A percentile compares a stretch with the other conserved stretches of the same genome.
These are phyloP conservation scores for Schrankia costaestrigalis DNA, from an alignment of 2,888 invertebrate species.

Conservation along the genomic window DNA sequence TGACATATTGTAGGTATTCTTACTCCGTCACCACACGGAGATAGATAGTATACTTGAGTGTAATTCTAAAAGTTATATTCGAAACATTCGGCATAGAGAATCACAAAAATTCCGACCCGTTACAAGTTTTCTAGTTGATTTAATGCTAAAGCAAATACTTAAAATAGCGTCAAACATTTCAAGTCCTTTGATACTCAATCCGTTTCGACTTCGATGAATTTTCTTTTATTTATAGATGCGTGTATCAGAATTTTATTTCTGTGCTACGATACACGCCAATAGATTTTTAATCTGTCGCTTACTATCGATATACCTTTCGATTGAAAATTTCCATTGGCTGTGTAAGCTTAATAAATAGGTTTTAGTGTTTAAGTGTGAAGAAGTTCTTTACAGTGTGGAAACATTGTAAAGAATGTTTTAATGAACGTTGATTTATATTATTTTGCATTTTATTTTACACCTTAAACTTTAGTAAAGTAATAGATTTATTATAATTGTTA, in stretches of 20 bases:
- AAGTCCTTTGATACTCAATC: slow-evolving; percentile 33
- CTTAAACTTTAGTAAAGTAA: too few relatives aligned
- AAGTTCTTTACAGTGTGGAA: too few relatives aligned
- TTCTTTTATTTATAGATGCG: slow-evolving; percentile 26
- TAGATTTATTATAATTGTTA: too few relatives aligned
- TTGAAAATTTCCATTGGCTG: background rate
- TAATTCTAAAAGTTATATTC: too few relatives aligned
- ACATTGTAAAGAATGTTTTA: too few relatives aligned
- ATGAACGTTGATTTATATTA: too few relatives aligned
- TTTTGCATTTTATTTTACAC: too few relatives aligned
- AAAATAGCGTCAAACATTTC: slow-evolving; percentile 37
- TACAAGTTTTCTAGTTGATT: slow-evolving; percentile 40
- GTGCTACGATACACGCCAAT: slow-evolving; percentile 11
- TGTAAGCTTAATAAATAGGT: too few relatives aligned
- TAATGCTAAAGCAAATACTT: slow-evolving; percentile 37
- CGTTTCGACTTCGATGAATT: slow-evolving; percentile 29
- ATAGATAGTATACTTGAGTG: too few relatives aligned
- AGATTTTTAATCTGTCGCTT: slow-evolving; percentile 21
- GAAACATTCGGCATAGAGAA: slow-evolving; percentile 6
- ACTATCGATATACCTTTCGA: slow-evolving; percentile 1
- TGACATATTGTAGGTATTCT: too few relatives aligned
- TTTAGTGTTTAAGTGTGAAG: too few relatives aligned
- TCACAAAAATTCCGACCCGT: slow-evolving; percentile 30
- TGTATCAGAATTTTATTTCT: slow-evolving; percentile 21
- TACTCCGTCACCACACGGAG: too few relatives aligned